phyloP scores from a whole-genome alignment of 2,888 invertebrate species.

The Encarsia formosa region DNA sequence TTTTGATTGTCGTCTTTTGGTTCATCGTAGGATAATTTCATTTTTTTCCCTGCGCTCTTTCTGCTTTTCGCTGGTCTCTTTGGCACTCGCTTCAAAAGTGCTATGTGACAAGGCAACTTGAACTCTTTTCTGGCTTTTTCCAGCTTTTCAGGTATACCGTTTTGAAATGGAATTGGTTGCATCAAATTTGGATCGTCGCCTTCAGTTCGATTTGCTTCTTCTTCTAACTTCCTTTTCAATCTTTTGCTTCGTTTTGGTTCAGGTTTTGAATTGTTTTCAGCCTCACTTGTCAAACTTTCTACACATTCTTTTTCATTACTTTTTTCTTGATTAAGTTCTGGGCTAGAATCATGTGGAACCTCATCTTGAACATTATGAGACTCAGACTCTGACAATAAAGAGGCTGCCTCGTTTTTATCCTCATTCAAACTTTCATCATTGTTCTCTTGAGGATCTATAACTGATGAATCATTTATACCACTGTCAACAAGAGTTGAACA shows the following conservation, averaged over 20 bases:
- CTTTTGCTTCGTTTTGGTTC: not conserved
- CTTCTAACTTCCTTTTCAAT: not conserved
- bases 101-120: conserved; percentile 37
- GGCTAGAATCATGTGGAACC: no score
- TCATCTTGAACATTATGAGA: no score
- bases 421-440: no score
- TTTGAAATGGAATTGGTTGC: conserved; percentile 41
- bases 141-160: conserved; percentile 34
- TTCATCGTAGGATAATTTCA: not conserved
- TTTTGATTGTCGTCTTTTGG: not conserved
- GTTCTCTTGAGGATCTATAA: no score
- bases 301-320: not conserved
- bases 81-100: conserved; percentile 29
- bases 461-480: no score
- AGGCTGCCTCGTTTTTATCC: no score
- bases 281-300: not conserved
- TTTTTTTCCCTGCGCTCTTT: not conserved
- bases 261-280: not conserved
- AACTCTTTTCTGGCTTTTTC: conserved; percentile 31
- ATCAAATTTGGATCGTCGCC: conserved; percentile 26
- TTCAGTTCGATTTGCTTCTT: not conserved
- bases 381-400: no score
- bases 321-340: no score
- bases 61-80: not conserved
- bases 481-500: no score